Conservation (phyloP, 1,140 invertebrate genomes). For the Lucilia sericata region DNA sequence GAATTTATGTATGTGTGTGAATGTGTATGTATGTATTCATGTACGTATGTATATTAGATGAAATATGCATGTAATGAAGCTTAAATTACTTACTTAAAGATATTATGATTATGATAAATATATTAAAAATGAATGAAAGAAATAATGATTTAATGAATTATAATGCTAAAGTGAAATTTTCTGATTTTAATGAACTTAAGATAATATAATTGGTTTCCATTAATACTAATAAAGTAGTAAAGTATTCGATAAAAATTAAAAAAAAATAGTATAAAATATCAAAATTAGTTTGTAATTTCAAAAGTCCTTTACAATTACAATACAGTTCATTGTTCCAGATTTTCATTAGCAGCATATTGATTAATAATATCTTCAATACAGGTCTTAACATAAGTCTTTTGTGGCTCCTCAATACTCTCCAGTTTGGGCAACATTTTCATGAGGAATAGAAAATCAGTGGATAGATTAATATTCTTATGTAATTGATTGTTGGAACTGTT, state of each 20-base stretch:
- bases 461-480: conserved; percentile 63
- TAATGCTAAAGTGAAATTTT: background rate
- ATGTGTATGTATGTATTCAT: background rate
- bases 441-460: conserved; percentile 62
- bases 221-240: background rate
- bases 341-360: conserved; percentile 52
- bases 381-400: conserved; percentile 62
- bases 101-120: background rate
- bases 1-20: too few relatives aligned
- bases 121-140: too few relatives aligned
- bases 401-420: conserved; percentile 62
- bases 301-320: background rate
- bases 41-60: background rate
- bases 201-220: background rate
- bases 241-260: too few relatives aligned
- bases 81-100: background rate
- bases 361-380: conserved; percentile 64
- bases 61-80: background rate
- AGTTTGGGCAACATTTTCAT: conserved; percentile 65
- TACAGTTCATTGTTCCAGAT: background rate
- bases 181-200: background rate
- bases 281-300: too few relatives aligned
- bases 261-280: background rate
- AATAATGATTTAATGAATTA: too few relatives aligned
- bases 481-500: conserved; percentile 29